These are phyloP conservation scores for Trochalopteron elliotii DNA, from an alignment of 2,113 vertebrate genomes.

Conservation along the genomic window DNA sequence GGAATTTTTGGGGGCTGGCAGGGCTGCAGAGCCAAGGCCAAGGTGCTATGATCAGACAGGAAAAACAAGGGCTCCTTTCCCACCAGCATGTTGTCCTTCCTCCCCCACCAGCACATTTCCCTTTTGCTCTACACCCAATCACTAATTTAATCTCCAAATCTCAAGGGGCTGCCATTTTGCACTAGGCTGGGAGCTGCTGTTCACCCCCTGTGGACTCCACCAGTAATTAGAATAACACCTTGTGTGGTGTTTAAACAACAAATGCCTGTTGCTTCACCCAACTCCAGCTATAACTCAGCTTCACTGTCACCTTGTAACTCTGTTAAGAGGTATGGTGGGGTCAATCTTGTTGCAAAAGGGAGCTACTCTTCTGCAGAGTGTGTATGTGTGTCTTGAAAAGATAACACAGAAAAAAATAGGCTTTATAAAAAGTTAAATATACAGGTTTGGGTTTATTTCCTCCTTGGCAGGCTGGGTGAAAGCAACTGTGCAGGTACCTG, in stretches of 20 bases:
- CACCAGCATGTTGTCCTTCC: background rate
- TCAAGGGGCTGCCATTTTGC: background rate
- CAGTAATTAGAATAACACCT: background rate
- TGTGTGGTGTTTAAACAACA: background rate
- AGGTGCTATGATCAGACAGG: background rate
- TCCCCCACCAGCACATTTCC: background rate
- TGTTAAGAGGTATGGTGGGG: background rate
- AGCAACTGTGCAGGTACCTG: background rate
- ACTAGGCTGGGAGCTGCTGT: background rate
- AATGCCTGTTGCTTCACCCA: background rate
- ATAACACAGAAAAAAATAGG: background rate
- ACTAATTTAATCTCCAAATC: slow-evolving; percentile 22
- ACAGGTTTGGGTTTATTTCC: background rate
- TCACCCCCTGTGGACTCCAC: background rate
- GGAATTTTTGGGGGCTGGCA: background rate
- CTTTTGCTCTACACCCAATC: background rate
- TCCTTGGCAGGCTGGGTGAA: background rate
- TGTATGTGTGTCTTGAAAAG: background rate
- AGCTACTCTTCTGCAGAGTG: background rate
- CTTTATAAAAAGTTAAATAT: background rate
- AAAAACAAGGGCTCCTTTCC: slow-evolving; percentile 28
- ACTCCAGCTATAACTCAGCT: background rate
- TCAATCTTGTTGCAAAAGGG: background rate
- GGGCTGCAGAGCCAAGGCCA: background rate
- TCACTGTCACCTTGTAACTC: background rate